phyloP scores from a whole-genome alignment of 2,888 invertebrate species.

The Drosophila putrida region DNA sequence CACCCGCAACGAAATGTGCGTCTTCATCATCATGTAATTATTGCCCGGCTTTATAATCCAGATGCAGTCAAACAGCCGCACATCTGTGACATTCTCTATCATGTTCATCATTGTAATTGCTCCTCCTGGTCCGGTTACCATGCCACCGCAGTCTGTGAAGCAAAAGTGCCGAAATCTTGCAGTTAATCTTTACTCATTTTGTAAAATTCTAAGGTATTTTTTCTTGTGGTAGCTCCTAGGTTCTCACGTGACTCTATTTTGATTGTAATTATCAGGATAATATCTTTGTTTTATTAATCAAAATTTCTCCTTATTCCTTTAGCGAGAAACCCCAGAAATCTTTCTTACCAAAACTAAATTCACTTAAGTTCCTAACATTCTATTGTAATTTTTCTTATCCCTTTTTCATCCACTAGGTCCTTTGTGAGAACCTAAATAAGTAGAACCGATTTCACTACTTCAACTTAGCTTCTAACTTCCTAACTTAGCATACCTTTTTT shows the following conservation, averaged over 20 bases:
- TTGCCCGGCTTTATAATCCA: constrained; percentile 90
- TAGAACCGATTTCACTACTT: too few species aligned
- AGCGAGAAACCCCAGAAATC: too few species aligned
- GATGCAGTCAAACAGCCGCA: constrained; percentile 89
- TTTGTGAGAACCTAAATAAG: too few species aligned
- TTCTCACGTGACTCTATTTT: too few species aligned
- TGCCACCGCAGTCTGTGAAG: constrained; percentile 89
- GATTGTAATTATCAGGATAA: too few species aligned
- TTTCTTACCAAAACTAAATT: too few species aligned
- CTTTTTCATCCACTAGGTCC: not conserved
- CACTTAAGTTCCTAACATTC: not conserved
- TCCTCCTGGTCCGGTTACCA: constrained; percentile 90
- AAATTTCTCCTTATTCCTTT: too few species aligned
- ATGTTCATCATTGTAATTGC: constrained; percentile 92
- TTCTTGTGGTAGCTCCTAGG: too few species aligned
- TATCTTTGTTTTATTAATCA: too few species aligned
- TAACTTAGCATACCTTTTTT: too few species aligned
- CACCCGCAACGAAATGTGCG: constrained; percentile 88
- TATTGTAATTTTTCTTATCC: too few species aligned
- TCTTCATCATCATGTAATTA: constrained; percentile 88
- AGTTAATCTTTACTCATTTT: not conserved
- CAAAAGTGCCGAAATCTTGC: not conserved
- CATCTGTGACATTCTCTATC: constrained; percentile 87
- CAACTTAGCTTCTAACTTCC: too few species aligned
- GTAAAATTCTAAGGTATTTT: not conserved